Evolutionary conservation across 1,140 invertebrate genomes (phyloP).

Genomic region (Ephestia elutella): DNA sequence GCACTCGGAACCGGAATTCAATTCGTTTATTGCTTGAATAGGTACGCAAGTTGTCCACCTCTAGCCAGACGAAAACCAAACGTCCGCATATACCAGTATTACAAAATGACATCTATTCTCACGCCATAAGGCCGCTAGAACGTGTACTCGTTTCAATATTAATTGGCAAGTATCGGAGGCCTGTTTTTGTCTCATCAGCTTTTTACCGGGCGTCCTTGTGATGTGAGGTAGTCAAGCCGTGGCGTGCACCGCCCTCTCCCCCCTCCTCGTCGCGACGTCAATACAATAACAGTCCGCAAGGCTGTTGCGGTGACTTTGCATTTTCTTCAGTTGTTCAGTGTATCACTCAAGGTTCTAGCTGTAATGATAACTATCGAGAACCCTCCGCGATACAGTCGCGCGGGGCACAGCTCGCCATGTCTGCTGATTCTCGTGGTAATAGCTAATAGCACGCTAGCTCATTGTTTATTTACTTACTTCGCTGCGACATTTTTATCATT

Average conservation of each 20-base stretch:
- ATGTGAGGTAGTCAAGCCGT: not conserved
- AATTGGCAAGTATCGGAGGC: not conserved
- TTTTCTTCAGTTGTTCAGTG: not conserved
- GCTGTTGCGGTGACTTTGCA: constrained; percentile 4
- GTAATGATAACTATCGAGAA: not conserved
- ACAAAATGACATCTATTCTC: too few species aligned
- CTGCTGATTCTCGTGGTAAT: not conserved
- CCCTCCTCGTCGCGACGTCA: not conserved
- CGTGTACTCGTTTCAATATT: not conserved
- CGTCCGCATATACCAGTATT: too few species aligned
- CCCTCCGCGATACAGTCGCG: not conserved
- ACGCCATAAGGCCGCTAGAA: too few species aligned
- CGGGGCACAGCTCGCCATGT: not conserved
- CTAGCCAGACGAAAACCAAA: too few species aligned
- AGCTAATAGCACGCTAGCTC: not conserved
- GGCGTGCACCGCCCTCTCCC: not conserved
- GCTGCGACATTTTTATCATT: not conserved
- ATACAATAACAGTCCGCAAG: not conserved
- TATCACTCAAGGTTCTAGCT: not conserved
- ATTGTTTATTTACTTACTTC: not conserved
- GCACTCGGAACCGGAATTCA: too few species aligned
- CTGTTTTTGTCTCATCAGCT: not conserved
- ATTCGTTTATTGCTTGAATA: too few species aligned
- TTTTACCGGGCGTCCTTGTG: constrained; percentile 3
- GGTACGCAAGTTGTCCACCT: too few species aligned